A percentile compares a stretch with the other conserved stretches of the same genome.
phyloP scores from a whole-genome alignment of 1,140 invertebrate genomes.

The Teleogryllus occipitalis region DNA sequence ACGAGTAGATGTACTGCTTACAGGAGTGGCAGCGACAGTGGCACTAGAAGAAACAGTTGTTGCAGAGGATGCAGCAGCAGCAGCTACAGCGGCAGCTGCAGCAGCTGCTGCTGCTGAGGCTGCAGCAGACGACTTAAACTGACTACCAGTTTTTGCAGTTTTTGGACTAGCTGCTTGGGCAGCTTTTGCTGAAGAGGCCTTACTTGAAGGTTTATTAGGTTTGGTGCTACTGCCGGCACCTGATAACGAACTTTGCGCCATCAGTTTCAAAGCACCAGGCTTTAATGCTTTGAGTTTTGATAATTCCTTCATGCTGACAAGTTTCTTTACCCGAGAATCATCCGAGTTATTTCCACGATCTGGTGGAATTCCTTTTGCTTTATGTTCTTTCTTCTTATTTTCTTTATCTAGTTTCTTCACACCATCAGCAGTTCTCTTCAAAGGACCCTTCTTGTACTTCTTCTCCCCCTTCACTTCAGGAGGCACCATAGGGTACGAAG shows the following conservation, averaged over 20 bases:
- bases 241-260: constrained; percentile 14
- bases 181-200: neutral
- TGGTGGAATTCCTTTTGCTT: constrained; percentile 27
- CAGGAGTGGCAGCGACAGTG: neutral
- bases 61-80: too few relatives aligned
- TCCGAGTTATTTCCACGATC: constrained; percentile 27
- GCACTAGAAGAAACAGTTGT: too few relatives aligned
- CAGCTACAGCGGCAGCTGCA: neutral
- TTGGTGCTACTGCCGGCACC: constrained; percentile 12
- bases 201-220: neutral
- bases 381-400: constrained; percentile 47
- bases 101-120: neutral
- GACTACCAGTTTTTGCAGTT: neutral
- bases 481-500: constrained; percentile 43
- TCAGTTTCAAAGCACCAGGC: constrained; percentile 30
- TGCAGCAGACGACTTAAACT: neutral
- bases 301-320: constrained; percentile 43
- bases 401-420: constrained; percentile 59
- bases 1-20: neutral
- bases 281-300: constrained; percentile 45
- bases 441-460: constrained; percentile 30
- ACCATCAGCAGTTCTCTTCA: constrained; percentile 29
- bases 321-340: constrained; percentile 43
- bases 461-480: constrained; percentile 36
- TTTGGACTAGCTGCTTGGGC: neutral